Conservation (phyloP, 1,140 invertebrate species). For the Brachionus paranguensis region DNA sequence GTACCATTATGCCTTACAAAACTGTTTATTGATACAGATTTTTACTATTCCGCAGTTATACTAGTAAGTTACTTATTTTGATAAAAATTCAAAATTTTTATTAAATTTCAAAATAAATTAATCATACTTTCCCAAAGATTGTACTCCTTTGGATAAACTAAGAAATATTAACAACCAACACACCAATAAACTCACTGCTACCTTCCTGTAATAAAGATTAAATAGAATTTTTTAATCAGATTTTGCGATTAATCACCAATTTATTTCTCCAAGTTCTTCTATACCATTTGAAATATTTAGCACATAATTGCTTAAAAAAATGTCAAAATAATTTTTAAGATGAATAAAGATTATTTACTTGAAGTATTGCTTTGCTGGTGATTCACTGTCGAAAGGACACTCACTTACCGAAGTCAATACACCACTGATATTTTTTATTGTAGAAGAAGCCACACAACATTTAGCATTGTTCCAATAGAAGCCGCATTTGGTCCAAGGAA, state of each 20-base stretch:
- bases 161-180: conserved; percentile 34
- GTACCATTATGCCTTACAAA: too few relatives aligned
- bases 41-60: too few relatives aligned
- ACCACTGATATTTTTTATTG: background rate
- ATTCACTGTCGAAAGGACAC: conserved; percentile 18
- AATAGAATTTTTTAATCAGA: background rate
- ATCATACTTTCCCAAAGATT: conserved; percentile 44
- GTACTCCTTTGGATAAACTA: conserved; percentile 33
- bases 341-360: background rate
- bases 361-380: conserved; percentile 36
- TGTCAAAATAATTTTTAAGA: background rate
- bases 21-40: too few relatives aligned
- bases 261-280: conserved; percentile 18
- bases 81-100: too few relatives aligned
- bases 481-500: conserved; percentile 67
- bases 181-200: conserved; percentile 12
- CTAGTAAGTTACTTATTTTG: too few relatives aligned
- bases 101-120: background rate
- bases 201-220: background rate
- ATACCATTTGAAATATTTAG: conserved; percentile 33
- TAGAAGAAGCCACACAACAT: background rate
- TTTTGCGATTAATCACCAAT: background rate
- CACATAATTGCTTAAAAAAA: conserved; percentile 30
- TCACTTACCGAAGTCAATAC: background rate
- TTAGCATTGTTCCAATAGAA: conserved; percentile 28